Conservation (phyloP, 2,797 vertebrate genomes). For the Diglossa cyanea region DNA sequence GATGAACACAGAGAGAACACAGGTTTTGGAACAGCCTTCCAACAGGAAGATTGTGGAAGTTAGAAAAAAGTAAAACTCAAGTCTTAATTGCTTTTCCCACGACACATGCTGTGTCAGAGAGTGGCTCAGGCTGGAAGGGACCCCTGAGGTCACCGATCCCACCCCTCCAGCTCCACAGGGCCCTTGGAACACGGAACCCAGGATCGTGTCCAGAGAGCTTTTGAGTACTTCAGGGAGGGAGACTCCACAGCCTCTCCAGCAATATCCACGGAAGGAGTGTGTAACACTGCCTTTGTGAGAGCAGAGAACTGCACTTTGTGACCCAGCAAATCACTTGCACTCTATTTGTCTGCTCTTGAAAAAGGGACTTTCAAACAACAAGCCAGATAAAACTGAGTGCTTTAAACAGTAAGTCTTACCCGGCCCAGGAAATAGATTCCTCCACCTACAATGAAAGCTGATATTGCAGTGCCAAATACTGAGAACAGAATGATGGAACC, state of each 20-base stretch:
- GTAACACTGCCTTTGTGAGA: not conserved
- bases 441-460: slow-evolving; percentile 97
- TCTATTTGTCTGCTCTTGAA: not conserved
- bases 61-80: not conserved
- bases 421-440: slow-evolving; percentile 97
- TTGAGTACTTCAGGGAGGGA: not conserved
- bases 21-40: not conserved
- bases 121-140: not conserved
- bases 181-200: rapidly evolving
- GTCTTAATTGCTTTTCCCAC: not conserved
- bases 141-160: not conserved
- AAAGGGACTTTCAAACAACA: not conserved
- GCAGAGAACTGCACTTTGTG: not conserved
- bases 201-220: rapidly evolving
- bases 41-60: not conserved
- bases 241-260: not conserved
- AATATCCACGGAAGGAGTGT: rapidly evolving
- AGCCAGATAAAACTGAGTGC: not conserved
- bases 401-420: slow-evolving; percentile 76
- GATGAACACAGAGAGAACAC: not conserved
- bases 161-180: not conserved
- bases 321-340: not conserved
- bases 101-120: not conserved
- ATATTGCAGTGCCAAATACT: slow-evolving; percentile 94
- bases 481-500: slow-evolving; percentile 97